Percentiles rank a stretch among this genome's conserved stretches.
Evolutionary conservation across 92 coral and sea anemone species (phyloP).

Genomic region (Phenganax subtilis): DNA sequence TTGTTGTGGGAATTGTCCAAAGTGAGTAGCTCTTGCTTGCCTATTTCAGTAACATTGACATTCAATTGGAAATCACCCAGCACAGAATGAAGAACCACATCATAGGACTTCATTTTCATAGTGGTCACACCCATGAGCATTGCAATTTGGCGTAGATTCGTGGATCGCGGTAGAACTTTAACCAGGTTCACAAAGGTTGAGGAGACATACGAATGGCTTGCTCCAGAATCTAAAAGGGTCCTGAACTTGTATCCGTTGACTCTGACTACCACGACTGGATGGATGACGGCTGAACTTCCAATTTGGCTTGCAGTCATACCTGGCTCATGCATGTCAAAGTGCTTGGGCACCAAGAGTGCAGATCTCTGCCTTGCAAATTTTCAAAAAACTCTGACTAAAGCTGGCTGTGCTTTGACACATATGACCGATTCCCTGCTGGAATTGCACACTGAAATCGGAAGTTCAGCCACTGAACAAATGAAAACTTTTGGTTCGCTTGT

Average conservation of each 20-base stretch:
- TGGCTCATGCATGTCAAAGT: too few relatives aligned
- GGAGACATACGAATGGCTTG: constrained; percentile 65
- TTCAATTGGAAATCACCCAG: constrained; percentile 43
- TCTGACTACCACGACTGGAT: too few relatives aligned
- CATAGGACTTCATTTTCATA: constrained; percentile 55
- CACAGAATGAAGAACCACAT: constrained; percentile 43
- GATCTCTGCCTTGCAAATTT: too few relatives aligned
- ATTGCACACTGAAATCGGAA: too few relatives aligned
- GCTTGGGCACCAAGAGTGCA: too few relatives aligned
- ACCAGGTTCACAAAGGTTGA: constrained; percentile 50
- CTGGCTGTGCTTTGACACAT: too few relatives aligned
- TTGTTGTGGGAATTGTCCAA: constrained; percentile 55
- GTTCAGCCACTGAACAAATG: too few relatives aligned
- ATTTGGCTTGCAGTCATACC: too few relatives aligned
- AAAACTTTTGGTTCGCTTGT: too few relatives aligned
- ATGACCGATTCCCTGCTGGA: too few relatives aligned
- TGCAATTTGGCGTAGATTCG: constrained; percentile 55
- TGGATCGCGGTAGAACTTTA: constrained; percentile 48
- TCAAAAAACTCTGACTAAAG: too few relatives aligned
- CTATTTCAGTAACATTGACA: constrained; percentile 43
- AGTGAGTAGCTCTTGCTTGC: constrained; percentile 44
- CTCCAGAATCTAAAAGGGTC: constrained; percentile 57
- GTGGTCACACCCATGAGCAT: constrained; percentile 59
- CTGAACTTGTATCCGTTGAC: constrained; percentile 49
- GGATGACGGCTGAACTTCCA: too few relatives aligned